phyloP scores from a whole-genome alignment of 2,888 invertebrate species.

The Synergus itoensis region DNA sequence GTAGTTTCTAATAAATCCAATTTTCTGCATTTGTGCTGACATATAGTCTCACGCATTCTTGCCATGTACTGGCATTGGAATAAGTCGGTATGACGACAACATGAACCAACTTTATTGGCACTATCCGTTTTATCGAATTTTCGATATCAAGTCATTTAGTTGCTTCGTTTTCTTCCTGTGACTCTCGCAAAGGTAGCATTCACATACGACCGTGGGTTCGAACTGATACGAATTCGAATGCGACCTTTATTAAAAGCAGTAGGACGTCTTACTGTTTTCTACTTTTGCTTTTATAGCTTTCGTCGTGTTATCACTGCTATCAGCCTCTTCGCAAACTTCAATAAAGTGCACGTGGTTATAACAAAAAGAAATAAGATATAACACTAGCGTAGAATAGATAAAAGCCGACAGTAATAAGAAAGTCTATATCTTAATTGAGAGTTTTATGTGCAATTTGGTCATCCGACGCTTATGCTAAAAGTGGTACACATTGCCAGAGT shows the following conservation, averaged over 20 bases:
- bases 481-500: background rate
- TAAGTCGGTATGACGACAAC: background rate
- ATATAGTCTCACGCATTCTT: background rate
- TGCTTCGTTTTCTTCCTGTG: constrained; percentile 51
- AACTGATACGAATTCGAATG: constrained; percentile 20
- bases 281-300: background rate
- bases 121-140: constrained; percentile 56
- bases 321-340: background rate
- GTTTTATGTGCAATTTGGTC: background rate
- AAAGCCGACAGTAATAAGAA: background rate
- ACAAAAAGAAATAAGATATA: background rate
- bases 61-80: background rate
- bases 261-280: background rate
- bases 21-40: background rate
- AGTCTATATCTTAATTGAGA: constrained; percentile 7
- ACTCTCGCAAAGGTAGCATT: constrained; percentile 46
- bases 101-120: constrained; percentile 44
- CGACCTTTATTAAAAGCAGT: constrained; percentile 17
- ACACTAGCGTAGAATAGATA: background rate
- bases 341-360: constrained; percentile 15
- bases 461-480: background rate
- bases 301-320: background rate
- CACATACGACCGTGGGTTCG: constrained; percentile 16
- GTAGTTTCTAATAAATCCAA: no score
- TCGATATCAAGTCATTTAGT: constrained; percentile 54